A percentile compares a stretch with the other conserved stretches of the same genome.
These are phyloP conservation scores for Rhinoderma darwinii DNA, from an alignment of 2,113 vertebrate genomes.

Conservation along the genomic window DNA sequence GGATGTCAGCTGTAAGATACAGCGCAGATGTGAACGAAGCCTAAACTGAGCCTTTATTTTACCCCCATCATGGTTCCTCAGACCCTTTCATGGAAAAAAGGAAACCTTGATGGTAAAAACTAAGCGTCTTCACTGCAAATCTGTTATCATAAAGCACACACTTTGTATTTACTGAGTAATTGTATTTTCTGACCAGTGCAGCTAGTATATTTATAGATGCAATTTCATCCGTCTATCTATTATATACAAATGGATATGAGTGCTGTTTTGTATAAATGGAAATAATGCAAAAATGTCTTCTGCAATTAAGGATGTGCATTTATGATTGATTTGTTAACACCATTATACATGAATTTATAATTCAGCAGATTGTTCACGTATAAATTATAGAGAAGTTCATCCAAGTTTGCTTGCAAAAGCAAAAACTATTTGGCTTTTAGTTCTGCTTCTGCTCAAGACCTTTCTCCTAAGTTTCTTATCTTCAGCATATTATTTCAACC, in stretches of 20 bases:
- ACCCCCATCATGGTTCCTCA: no score
- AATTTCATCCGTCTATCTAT: no score
- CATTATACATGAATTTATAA: slow-evolving; percentile 35
- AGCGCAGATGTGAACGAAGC: no score
- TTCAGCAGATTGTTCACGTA: slow-evolving; percentile 25
- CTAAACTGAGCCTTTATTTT: no score
- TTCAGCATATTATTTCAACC: not conserved
- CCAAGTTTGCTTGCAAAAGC: slow-evolving; percentile 30
- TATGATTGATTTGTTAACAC: slow-evolving; percentile 41
- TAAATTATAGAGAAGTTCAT: slow-evolving; percentile 34
- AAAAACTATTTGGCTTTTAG: slow-evolving; percentile 23
- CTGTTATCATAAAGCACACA: no score
- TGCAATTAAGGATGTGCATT: slow-evolving; percentile 24
- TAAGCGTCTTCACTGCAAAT: no score
- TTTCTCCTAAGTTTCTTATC: not conserved
- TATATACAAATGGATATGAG: not conserved
- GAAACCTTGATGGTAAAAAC: no score
- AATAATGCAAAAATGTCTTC: not conserved
- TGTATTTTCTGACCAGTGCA: no score
- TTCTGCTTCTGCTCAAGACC: not conserved
- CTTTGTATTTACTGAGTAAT: no score
- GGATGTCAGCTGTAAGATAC: no score
- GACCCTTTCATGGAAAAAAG: no score
- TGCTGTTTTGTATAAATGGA: not conserved
- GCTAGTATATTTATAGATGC: no score